A percentile compares a stretch with the other conserved stretches of the same genome.
These are phyloP conservation scores for Pterobdella sp. DNA, from an alignment of 2,888 invertebrate species.

Conservation along the genomic window DNA sequence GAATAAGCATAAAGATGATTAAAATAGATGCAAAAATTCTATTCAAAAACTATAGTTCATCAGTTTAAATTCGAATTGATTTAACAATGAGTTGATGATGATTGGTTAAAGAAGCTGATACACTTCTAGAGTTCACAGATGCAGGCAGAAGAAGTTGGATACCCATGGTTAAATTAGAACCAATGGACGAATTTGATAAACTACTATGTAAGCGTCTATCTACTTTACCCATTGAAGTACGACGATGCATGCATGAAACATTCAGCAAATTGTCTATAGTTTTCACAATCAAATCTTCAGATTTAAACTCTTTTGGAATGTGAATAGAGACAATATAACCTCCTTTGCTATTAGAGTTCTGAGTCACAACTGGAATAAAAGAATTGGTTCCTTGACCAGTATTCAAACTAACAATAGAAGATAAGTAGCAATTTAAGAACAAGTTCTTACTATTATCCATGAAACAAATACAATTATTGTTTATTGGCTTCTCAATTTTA, in stretches of 20 bases:
- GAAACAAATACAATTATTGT: background rate
- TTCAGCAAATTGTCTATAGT: slow-evolving; percentile 23
- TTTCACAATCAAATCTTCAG: slow-evolving; percentile 22
- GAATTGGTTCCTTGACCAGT: background rate
- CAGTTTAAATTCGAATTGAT: no score
- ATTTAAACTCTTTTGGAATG: slow-evolving; percentile 14
- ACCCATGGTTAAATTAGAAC: background rate
- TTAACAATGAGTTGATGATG: slow-evolving; percentile 24
- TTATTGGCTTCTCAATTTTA: background rate
- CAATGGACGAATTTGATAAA: background rate
- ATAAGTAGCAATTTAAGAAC: background rate
- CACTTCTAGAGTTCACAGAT: slow-evolving; percentile 19
- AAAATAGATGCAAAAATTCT: no score
- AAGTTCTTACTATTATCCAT: background rate
- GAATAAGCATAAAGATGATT: no score
- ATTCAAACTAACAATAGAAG: background rate
- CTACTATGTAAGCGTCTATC: background rate
- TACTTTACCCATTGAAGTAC: background rate
- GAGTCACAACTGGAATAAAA: background rate
- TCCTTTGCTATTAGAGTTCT: background rate
- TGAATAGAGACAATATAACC: slow-evolving; percentile 14
- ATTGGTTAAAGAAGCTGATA: slow-evolving; percentile 20
- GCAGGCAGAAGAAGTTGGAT: slow-evolving; percentile 8
- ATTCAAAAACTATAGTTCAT: no score
- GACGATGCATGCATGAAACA: background rate